Evolutionary conservation across 2,888 invertebrate species (phyloP).

Genomic region (Tinea semifulvella): DNA sequence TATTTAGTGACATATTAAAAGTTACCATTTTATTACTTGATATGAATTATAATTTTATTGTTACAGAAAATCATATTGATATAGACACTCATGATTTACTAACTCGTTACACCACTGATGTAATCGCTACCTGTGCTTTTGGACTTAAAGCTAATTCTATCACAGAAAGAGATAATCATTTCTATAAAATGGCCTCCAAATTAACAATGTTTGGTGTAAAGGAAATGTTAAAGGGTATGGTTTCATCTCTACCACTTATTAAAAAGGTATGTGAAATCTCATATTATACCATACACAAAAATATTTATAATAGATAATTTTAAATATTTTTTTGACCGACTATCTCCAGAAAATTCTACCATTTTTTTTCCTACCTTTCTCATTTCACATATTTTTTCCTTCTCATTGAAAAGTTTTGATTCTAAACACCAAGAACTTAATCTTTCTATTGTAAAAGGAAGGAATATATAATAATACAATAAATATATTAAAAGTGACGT

Average conservation of each 20-base stretch:
- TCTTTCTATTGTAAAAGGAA: too few species aligned
- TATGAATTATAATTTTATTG: slow-evolving; percentile 1
- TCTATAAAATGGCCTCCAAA: slow-evolving; percentile 58
- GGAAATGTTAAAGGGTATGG: slow-evolving; percentile 13
- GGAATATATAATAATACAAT: too few species aligned
- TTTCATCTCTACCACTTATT: background rate
- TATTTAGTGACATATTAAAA: background rate
- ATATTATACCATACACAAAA: too few species aligned
- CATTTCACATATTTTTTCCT: too few species aligned
- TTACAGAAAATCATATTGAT: slow-evolving; percentile 27
- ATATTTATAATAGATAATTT: too few species aligned
- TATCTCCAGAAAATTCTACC: too few species aligned
- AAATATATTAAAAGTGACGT: too few species aligned
- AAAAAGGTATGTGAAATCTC: slow-evolving; percentile 6
- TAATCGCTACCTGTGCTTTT: slow-evolving; percentile 61
- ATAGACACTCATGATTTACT: slow-evolving; percentile 50
- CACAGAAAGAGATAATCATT: slow-evolving; percentile 55
- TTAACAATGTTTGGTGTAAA: slow-evolving; percentile 34
- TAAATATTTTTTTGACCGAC: too few species aligned
- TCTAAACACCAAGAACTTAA: too few species aligned
- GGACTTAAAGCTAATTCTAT: slow-evolving; percentile 64
- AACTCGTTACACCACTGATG: slow-evolving; percentile 57
- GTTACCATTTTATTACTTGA: background rate
- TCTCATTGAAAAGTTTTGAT: too few species aligned
- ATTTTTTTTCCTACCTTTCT: too few species aligned